Evolutionary conservation across 2,797 vertebrate genomes (phyloP).

Genomic region (Carapus acus): DNA sequence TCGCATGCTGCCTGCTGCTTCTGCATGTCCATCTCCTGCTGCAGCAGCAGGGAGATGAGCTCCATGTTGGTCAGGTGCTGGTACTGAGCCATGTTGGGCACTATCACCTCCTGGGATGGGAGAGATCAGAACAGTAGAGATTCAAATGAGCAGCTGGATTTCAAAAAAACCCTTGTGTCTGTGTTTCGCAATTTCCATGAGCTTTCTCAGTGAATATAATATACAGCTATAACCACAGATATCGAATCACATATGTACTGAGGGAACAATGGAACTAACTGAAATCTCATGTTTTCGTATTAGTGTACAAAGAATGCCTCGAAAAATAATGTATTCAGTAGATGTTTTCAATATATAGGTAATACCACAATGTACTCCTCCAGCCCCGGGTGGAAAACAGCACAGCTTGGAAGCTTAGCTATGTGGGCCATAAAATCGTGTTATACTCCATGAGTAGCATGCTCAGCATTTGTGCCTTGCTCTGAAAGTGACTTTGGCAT

Average conservation of each 20-base stretch:
- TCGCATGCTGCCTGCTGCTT: slow-evolving; percentile 66
- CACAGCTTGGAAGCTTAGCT: neutral
- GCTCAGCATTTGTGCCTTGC: slow-evolving; percentile 43
- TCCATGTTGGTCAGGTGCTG: slow-evolving; percentile 93
- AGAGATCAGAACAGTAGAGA: too few relatives aligned
- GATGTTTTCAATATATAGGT: too few relatives aligned
- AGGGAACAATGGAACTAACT: too few relatives aligned
- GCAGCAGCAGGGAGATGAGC: slow-evolving; percentile 88
- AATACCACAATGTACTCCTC: neutral
- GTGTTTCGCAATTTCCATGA: too few relatives aligned
- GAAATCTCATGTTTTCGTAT: too few relatives aligned
- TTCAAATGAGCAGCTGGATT: too few relatives aligned
- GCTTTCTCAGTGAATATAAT: too few relatives aligned
- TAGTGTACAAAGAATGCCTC: too few relatives aligned
- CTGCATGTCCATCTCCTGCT: slow-evolving; percentile 87
- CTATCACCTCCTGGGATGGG: slow-evolving; percentile 42
- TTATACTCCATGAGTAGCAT: slow-evolving; percentile 26
- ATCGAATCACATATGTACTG: too few relatives aligned
- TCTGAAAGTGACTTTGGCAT: slow-evolving; percentile 26
- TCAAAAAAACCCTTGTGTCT: too few relatives aligned
- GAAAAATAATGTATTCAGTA: too few relatives aligned
- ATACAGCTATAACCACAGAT: too few relatives aligned
- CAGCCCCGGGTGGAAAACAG: neutral
- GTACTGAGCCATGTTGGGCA: slow-evolving; percentile 78
- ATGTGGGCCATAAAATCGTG: slow-evolving; percentile 36